A percentile compares a stretch with the other conserved stretches of the same genome.
Conservation (phyloP, 2,113 vertebrate species). For the Sinocyclocheilus rhinocerous region DNA sequence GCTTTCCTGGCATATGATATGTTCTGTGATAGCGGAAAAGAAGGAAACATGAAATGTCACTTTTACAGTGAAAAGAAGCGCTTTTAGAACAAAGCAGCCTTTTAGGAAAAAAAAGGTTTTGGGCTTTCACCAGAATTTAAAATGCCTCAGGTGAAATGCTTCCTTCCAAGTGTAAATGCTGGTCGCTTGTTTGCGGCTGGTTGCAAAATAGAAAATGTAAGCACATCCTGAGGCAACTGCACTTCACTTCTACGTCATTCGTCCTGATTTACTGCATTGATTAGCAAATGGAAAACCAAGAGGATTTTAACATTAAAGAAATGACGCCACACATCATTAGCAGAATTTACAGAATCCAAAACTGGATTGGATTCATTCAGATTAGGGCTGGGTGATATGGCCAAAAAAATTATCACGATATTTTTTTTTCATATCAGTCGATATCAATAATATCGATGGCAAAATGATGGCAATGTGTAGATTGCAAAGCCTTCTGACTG, state of each 20-base stretch:
- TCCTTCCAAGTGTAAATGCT: constrained; percentile 24
- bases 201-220: constrained; percentile 49
- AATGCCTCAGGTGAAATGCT: constrained; percentile 15
- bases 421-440: too few species aligned
- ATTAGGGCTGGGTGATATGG: too few species aligned
- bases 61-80: constrained; percentile 20
- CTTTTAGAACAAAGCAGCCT: constrained; percentile 1
- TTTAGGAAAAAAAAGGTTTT: constrained; percentile 8
- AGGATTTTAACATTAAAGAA: too few species aligned
- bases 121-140: constrained; percentile 6
- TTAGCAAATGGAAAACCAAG: constrained; percentile 56
- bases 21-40: constrained; percentile 26
- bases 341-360: too few species aligned
- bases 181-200: constrained; percentile 17
- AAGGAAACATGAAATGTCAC: constrained; percentile 28
- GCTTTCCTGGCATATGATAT: constrained; percentile 20
- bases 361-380: too few species aligned
- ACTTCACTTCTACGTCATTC: constrained; percentile 43
- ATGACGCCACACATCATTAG: too few species aligned
- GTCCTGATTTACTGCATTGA: constrained; percentile 59
- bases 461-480: too few species aligned
- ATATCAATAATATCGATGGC: too few species aligned
- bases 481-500: too few species aligned
- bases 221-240: constrained; percentile 54
- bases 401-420: too few species aligned